Percentiles rank a stretch among this genome's conserved stretches.
These are phyloP conservation scores for Apodemus agrarius DNA, from an alignment of 2,797 vertebrate genomes.

Conservation along the genomic window DNA sequence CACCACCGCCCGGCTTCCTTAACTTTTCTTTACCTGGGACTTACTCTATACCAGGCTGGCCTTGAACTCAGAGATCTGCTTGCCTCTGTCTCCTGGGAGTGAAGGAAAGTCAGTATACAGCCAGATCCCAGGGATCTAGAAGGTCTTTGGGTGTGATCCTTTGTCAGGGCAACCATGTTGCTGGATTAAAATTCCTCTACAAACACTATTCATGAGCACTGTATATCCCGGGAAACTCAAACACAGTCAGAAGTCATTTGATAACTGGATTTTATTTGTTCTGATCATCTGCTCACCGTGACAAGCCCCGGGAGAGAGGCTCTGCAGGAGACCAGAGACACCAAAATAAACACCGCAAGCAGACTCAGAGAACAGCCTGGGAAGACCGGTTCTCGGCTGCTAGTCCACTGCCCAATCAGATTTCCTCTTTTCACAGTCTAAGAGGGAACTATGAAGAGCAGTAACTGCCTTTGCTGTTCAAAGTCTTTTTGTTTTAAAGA, in stretches of 20 bases:
- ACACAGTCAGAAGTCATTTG: conserved; percentile 47
- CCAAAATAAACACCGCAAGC: conserved; percentile 43
- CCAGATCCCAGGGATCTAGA: neutral
- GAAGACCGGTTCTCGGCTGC: conserved; percentile 6
- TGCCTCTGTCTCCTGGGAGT: neutral
- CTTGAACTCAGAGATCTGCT: neutral
- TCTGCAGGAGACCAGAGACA: conserved; percentile 22
- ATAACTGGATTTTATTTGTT: conserved; percentile 75
- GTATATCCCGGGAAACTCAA: conserved; percentile 33
- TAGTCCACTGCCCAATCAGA: neutral
- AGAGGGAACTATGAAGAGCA: neutral
- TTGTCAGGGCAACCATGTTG: neutral
- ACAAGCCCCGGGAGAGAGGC: neutral
- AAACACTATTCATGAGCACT: neutral
- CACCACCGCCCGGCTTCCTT: too few species aligned
- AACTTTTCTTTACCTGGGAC: neutral
- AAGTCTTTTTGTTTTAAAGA: neutral
- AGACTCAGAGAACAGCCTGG: neutral
- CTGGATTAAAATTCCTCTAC: neutral
- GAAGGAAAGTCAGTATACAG: neutral
- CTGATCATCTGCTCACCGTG: conserved; percentile 11
- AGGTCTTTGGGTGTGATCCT: neutral
- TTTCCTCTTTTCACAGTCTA: neutral
- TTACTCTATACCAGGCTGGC: neutral
- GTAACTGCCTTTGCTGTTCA: neutral